phyloP scores from a whole-genome alignment of 2,113 vertebrate genomes.

The Hyaena hyaena region DNA sequence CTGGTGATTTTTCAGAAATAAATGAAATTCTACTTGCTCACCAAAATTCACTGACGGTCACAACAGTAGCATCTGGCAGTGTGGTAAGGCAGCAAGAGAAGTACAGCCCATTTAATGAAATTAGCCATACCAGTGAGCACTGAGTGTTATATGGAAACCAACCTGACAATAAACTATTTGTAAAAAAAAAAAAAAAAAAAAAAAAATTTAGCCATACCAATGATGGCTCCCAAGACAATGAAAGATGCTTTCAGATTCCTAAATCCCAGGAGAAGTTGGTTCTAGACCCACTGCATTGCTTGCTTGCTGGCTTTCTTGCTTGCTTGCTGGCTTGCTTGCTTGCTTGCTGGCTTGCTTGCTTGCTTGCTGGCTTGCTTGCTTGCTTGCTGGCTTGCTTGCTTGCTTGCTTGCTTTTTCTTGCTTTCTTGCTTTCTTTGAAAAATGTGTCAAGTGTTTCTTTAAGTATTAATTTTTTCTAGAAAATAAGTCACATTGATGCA shows the following conservation, averaged over 20 bases:
- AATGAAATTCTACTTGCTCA: background rate
- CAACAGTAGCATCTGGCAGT: background rate
- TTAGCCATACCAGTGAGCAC: background rate
- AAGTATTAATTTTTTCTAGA: background rate
- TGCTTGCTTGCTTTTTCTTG: background rate
- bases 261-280: background rate
- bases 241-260: background rate
- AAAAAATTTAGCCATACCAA: too few species aligned
- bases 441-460: background rate
- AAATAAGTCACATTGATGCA: background rate
- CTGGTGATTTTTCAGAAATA: background rate
- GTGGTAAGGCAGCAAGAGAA: background rate
- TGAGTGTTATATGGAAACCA: too few species aligned
- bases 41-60: background rate
- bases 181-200: too few species aligned
- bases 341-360: too few species aligned
- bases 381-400: too few species aligned
- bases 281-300: background rate
- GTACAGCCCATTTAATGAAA: background rate
- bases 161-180: too few species aligned
- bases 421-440: background rate
- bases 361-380: too few species aligned
- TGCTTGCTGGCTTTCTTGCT: too few species aligned
- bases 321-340: too few species aligned
- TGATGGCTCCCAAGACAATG: background rate